A percentile compares a stretch with the other conserved stretches of the same genome.
phyloP scores from a whole-genome alignment of 2,797 vertebrate genomes.

The Atherinosoma microstoma region DNA sequence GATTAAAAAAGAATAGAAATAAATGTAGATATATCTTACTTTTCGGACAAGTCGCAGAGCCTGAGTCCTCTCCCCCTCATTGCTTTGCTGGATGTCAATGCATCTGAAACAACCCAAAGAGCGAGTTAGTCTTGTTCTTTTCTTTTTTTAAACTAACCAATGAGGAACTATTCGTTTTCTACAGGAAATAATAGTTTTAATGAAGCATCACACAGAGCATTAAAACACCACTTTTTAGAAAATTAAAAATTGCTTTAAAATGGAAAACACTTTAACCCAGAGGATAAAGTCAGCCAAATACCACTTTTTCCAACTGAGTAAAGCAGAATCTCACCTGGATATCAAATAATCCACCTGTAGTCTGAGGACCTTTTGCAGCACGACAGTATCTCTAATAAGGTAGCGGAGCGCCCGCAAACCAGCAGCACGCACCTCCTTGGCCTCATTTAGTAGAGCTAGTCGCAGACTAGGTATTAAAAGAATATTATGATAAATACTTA shows the following conservation, averaged over 20 bases:
- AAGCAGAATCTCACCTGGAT: conserved; percentile 86
- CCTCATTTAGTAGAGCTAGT: conserved; percentile 96
- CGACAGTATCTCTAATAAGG: conserved; percentile 93
- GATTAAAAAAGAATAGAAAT: not conserved
- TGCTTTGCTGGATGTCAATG: conserved; percentile 99
- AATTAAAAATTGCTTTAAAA: conserved; percentile 2
- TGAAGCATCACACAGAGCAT: conserved; percentile 8
- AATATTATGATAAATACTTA: conserved; percentile 1
- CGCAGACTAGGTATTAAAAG: conserved; percentile 86
- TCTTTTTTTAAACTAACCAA: not conserved
- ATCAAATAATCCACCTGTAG: conserved; percentile 99
- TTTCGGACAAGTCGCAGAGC: conserved; percentile 97
- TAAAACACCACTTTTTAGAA: not conserved
- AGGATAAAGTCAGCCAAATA: not conserved
- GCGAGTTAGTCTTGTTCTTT: not conserved
- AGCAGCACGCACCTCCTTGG: conserved; percentile 97
- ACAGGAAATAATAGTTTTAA: conserved; percentile 6
- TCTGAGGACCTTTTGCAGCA: conserved; percentile 96
- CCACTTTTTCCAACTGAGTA: not conserved
- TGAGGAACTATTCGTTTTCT: not conserved
- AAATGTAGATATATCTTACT: conserved; percentile 77
- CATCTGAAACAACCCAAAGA: conserved; percentile 83
- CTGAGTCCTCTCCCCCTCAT: conserved; percentile 98
- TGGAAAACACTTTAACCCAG: not conserved
- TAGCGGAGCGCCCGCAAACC: conserved; percentile 96